Percentiles rank a stretch among this genome's conserved stretches.
These are phyloP conservation scores for Clavelina lepadiformis DNA, from an alignment of 23 tunicate species.

Conservation along the genomic window DNA sequence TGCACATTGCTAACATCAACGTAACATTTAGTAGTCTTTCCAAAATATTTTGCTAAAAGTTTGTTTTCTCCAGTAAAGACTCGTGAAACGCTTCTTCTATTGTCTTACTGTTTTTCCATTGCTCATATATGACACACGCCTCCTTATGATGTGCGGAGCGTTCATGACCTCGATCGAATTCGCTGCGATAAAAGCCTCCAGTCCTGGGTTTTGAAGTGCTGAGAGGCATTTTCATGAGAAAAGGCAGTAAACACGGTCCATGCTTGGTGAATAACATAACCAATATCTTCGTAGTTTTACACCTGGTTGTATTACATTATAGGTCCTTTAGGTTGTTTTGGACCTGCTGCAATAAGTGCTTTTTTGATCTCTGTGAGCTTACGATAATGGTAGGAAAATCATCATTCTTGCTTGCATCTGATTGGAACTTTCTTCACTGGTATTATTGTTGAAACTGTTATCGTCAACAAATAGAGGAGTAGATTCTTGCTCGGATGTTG, in stretches of 20 bases:
- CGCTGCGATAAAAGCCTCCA: not conserved
- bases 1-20: slow-evolving; percentile 2
- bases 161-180: slow-evolving; percentile 5
- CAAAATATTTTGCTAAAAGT: not conserved
- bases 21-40: slow-evolving; percentile 1
- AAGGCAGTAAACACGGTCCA: not conserved
- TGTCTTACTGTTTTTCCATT: slow-evolving; percentile 8
- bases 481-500: no score
- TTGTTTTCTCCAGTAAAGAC: slow-evolving; percentile 9
- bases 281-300: slow-evolving; percentile 13
- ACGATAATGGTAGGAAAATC: no score
- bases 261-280: slow-evolving; percentile 3
- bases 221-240: slow-evolving; percentile 4
- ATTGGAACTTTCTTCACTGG: no score
- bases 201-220: not conserved
- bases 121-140: slow-evolving; percentile 20
- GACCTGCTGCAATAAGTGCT: no score
- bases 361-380: no score
- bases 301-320: slow-evolving; percentile 10
- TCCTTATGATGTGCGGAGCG: slow-evolving; percentile 5
- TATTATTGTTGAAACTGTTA: no score
- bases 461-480: no score
- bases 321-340: not conserved
- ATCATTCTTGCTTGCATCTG: no score
- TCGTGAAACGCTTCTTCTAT: slow-evolving; percentile 11